phyloP scores from a whole-genome alignment of 2,797 vertebrate genomes.

The Acanthiza pusilla region DNA sequence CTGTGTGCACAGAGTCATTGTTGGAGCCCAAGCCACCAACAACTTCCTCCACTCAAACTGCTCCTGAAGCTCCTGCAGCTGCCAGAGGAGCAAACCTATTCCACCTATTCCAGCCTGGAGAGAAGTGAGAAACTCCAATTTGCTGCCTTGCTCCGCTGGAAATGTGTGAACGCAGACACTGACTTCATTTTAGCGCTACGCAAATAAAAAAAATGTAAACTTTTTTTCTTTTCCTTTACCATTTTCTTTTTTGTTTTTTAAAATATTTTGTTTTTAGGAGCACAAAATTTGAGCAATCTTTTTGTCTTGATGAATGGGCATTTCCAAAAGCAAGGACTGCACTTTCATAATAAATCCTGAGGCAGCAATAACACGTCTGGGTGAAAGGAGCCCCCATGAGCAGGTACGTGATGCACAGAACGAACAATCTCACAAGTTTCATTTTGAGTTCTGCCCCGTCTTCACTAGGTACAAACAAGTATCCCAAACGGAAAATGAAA shows the following conservation, averaged over 20 bases:
- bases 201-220: background rate
- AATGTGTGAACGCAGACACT: background rate
- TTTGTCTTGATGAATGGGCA: background rate
- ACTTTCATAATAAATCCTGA: conserved; percentile 3
- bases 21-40: background rate
- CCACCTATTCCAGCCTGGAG: background rate
- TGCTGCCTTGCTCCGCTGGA: background rate
- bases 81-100: background rate
- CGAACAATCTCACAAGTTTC: background rate
- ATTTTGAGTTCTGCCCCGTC: background rate
- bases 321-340: conserved; percentile 20
- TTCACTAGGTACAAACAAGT: background rate
- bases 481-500: background rate
- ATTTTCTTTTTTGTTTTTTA: background rate
- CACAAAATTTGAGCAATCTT: background rate
- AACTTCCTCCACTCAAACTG: conserved; percentile 21
- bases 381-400: background rate
- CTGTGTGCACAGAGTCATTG: background rate
- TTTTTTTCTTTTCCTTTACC: background rate
- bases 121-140: background rate
- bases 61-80: background rate
- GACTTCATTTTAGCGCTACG: background rate
- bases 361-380: background rate
- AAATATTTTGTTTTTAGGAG: background rate
- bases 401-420: background rate